These are phyloP conservation scores for Sarcophaga carnaria DNA, from an alignment of 2,888 invertebrate genomes.

Conservation along the genomic window DNA sequence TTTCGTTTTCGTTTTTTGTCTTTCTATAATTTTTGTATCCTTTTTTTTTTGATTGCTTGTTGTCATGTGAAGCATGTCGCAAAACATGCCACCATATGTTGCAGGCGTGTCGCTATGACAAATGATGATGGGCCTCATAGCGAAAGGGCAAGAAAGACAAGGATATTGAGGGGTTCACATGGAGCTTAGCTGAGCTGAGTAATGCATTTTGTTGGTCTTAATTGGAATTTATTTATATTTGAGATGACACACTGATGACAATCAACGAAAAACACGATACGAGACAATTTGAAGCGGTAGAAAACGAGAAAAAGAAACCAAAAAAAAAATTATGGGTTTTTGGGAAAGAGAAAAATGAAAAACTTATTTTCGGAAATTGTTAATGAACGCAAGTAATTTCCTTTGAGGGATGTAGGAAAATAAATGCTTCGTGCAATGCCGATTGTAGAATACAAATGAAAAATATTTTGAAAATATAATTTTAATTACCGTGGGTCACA, in stretches of 20 bases:
- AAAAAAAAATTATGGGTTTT: neutral
- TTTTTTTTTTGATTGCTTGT: conserved; percentile 39
- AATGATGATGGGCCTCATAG: conserved; percentile 35
- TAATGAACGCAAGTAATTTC: too few relatives aligned
- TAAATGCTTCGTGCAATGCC: too few relatives aligned
- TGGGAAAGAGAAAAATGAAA: too few relatives aligned
- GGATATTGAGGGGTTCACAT: neutral
- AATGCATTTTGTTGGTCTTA: conserved; percentile 30
- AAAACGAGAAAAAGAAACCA: neutral
- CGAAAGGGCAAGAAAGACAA: neutral
- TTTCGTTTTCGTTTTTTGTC: conserved; percentile 35
- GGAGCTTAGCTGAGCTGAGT: conserved; percentile 20
- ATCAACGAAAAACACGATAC: neutral
- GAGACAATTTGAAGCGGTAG: neutral
- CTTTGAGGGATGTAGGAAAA: too few relatives aligned
- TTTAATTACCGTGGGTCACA: too few relatives aligned
- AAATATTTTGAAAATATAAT: too few relatives aligned
- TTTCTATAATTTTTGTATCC: conserved; percentile 9
- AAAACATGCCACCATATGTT: conserved; percentile 69
- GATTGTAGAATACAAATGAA: too few relatives aligned
- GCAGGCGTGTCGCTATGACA: conserved; percentile 56
- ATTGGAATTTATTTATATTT: conserved; percentile 45
- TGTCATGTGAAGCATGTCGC: conserved; percentile 60
- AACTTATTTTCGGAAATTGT: too few relatives aligned
- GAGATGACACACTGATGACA: conserved; percentile 43